phyloP scores from a whole-genome alignment of 2,888 invertebrate genomes.

The Cotesia congregata region DNA sequence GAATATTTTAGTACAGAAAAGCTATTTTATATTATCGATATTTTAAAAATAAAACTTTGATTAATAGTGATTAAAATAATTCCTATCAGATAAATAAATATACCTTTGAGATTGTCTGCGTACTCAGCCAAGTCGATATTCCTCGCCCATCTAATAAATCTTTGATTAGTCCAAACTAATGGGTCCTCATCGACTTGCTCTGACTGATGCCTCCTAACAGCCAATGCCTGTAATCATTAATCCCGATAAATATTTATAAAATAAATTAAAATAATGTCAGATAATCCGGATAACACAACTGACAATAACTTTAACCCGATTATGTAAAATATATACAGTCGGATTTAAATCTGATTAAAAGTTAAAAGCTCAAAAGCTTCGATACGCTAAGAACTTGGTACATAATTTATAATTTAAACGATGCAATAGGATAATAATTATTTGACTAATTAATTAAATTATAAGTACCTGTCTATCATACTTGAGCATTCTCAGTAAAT shows the following conservation, averaged over 20 bases:
- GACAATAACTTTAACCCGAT: constrained; percentile 3
- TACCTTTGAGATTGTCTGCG: constrained; percentile 92
- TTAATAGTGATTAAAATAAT: constrained; percentile 13
- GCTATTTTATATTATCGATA: neutral
- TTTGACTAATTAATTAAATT: neutral
- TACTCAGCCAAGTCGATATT: constrained; percentile 95
- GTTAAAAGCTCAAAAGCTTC: neutral
- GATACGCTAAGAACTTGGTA: neutral
- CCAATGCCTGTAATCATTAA: constrained; percentile 77
- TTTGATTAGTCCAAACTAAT: constrained; percentile 95
- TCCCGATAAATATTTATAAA: neutral
- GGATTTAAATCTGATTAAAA: neutral
- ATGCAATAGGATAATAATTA: neutral
- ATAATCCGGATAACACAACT: neutral
- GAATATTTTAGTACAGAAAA: neutral
- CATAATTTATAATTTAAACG: neutral
- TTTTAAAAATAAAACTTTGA: neutral
- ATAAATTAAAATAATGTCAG: neutral
- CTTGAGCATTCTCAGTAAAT: constrained; percentile 90
- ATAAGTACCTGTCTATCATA: constrained; percentile 86
- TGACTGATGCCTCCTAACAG: constrained; percentile 88
- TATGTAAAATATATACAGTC: neutral
- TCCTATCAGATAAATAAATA: constrained; percentile 28
- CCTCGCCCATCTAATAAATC: constrained; percentile 94
- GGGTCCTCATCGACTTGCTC: constrained; percentile 92